Conservation (phyloP, 2,888 invertebrate species). For the Cantharis rufa region DNA sequence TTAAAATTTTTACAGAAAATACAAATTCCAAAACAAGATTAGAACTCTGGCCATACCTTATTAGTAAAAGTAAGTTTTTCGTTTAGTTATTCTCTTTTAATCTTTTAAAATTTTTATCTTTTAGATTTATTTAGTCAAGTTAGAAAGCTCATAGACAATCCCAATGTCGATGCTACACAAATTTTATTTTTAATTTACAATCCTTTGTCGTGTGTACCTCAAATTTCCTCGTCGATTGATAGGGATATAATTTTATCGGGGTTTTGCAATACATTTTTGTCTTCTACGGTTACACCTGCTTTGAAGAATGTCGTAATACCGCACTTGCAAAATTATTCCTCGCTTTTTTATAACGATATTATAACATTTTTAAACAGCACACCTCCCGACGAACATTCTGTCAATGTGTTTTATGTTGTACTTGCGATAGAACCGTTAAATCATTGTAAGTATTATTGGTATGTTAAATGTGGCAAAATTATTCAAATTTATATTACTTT, state of each 20-base stretch:
- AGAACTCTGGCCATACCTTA: slow-evolving; percentile 61
- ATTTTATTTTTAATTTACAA: slow-evolving; percentile 76
- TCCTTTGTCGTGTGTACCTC: slow-evolving; percentile 64
- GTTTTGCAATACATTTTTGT: slow-evolving; percentile 70
- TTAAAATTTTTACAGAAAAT: slow-evolving; percentile 73
- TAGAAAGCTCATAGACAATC: slow-evolving; percentile 67
- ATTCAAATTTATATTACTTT: not conserved
- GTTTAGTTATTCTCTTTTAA: not conserved
- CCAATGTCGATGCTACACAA: slow-evolving; percentile 70
- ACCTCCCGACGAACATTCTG: slow-evolving; percentile 55
- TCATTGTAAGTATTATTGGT: slow-evolving; percentile 62
- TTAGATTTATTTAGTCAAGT: slow-evolving; percentile 76
- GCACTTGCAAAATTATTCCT: slow-evolving; percentile 60
- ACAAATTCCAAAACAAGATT: slow-evolving; percentile 39
- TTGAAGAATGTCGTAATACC: slow-evolving; percentile 74
- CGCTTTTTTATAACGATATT: slow-evolving; percentile 59
- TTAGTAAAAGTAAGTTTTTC: slow-evolving; percentile 59
- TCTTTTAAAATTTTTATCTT: slow-evolving; percentile 34
- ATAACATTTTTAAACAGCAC: slow-evolving; percentile 49
- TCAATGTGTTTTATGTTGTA: slow-evolving; percentile 68
- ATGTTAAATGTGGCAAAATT: not conserved
- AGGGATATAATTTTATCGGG: slow-evolving; percentile 52
- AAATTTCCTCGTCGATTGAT: slow-evolving; percentile 7
- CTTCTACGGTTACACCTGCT: slow-evolving; percentile 68
- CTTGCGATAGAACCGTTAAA: slow-evolving; percentile 68